These are phyloP conservation scores for Salvelinus fontinalis DNA, from an alignment of 2,113 vertebrate genomes.

Conservation along the genomic window DNA sequence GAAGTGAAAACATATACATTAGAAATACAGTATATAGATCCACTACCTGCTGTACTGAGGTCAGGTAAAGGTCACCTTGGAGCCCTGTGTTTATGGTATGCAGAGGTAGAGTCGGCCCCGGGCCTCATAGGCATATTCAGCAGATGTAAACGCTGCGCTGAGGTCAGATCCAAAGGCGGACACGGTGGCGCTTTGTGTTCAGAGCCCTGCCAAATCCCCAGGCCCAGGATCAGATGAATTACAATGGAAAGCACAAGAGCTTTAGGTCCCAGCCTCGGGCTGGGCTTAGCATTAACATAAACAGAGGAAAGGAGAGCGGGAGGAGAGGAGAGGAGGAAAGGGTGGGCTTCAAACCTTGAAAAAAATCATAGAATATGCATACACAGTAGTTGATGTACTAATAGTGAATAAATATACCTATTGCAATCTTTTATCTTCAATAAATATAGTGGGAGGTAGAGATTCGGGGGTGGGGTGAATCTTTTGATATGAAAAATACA, in stretches of 20 bases:
- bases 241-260: conserved; percentile 45
- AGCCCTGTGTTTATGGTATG: background rate
- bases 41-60: too few relatives aligned
- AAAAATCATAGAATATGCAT: too few relatives aligned
- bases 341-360: too few relatives aligned
- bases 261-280: conserved; percentile 39
- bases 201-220: conserved; percentile 40
- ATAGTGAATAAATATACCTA: too few relatives aligned
- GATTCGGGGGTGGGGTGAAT: too few relatives aligned
- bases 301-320: conserved; percentile 17
- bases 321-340: background rate
- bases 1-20: too few relatives aligned
- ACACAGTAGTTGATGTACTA: too few relatives aligned
- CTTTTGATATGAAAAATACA: too few relatives aligned
- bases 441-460: too few relatives aligned
- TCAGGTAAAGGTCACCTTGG: too few relatives aligned
- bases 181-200: conserved; percentile 16
- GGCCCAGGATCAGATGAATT: conserved; percentile 49
- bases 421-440: too few relatives aligned
- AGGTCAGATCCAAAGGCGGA: conserved; percentile 54
- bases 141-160: conserved; percentile 38
- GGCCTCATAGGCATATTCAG: conserved; percentile 9
- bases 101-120: conserved; percentile 25
- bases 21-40: too few relatives aligned
- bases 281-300: conserved; percentile 22